Evolutionary conservation across 2,113 vertebrate genomes (phyloP).

Genomic region (Connochaetes taurinus): DNA sequence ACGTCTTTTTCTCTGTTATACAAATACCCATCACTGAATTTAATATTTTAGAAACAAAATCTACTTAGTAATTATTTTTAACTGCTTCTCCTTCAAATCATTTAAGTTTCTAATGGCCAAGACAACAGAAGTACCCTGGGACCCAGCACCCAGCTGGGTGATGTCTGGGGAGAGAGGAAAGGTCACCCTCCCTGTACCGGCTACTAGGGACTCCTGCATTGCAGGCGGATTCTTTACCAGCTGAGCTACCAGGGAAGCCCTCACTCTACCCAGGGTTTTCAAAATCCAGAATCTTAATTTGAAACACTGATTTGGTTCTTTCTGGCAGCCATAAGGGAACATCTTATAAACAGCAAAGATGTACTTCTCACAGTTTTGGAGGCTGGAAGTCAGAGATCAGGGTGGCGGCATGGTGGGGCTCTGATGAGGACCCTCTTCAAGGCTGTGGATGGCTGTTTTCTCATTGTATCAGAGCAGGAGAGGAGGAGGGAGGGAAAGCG

Average conservation of each 20-base stretch:
- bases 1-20: constrained; percentile 69
- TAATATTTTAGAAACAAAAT: constrained; percentile 76
- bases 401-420: fast-evolving
- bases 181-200: no score
- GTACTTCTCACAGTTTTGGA: not conserved
- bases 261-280: not conserved
- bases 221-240: fast-evolving
- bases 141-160: not conserved
- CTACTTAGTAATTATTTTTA: constrained; percentile 52
- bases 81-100: not conserved
- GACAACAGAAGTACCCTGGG: not conserved
- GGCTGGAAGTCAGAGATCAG: not conserved
- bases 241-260: not conserved
- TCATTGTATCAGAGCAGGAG: not conserved
- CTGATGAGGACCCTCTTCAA: not conserved
- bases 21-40: constrained; percentile 70
- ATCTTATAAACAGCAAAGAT: not conserved
- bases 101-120: not conserved
- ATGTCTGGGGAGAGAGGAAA: not conserved
- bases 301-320: not conserved
- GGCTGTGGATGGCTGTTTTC: not conserved
- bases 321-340: not conserved
- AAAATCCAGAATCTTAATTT: not conserved
- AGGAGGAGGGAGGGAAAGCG: not conserved
- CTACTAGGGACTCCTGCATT: not conserved